Conservation (phyloP, 2,797 vertebrate genomes). For the Hemitrygon akajei region DNA sequence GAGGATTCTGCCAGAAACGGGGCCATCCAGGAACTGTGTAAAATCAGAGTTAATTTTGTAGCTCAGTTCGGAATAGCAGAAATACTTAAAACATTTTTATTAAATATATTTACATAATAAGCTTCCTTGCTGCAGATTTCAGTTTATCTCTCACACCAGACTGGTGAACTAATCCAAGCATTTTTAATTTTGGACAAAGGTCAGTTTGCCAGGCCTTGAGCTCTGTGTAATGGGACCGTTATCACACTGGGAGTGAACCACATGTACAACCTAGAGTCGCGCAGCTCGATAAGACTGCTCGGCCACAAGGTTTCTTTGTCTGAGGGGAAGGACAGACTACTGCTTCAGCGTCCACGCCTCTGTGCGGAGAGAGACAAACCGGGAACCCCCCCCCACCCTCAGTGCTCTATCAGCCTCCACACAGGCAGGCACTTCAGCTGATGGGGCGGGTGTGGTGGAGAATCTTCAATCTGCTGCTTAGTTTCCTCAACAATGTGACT, state of each 20-base stretch:
- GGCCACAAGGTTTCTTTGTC: neutral
- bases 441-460: too few relatives aligned
- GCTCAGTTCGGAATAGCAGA: neutral
- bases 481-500: neutral
- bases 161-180: neutral
- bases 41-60: neutral
- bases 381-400: neutral
- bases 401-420: neutral
- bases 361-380: neutral
- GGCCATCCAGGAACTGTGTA: neutral
- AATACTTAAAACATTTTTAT: neutral
- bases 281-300: neutral
- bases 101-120: neutral
- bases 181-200: neutral
- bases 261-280: too few relatives aligned
- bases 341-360: neutral
- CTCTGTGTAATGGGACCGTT: too few relatives aligned
- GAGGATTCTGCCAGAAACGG: too few relatives aligned
- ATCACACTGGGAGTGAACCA: neutral
- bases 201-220: neutral
- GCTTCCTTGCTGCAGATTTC: neutral
- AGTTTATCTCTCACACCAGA: neutral
- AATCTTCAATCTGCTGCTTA: too few relatives aligned
- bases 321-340: neutral
- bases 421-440: neutral